phyloP scores from a whole-genome alignment of 2,888 invertebrate genomes.

The Nomada lathburiana region DNA sequence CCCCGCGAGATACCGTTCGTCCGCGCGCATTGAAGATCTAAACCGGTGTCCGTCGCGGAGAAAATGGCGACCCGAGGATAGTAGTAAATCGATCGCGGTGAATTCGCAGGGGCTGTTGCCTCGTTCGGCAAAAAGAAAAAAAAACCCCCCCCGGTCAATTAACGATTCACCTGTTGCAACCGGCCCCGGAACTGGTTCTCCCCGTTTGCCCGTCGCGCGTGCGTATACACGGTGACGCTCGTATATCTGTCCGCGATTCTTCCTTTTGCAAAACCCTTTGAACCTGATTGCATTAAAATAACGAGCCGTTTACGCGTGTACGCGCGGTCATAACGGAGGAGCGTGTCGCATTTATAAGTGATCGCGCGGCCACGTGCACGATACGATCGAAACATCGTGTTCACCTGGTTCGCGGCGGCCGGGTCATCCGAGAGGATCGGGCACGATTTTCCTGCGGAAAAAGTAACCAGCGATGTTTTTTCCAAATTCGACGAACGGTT shows the following conservation, averaged over 20 bases:
- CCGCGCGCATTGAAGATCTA: not conserved
- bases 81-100: constrained; percentile 13
- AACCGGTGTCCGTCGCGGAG: not conserved
- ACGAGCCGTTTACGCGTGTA: constrained; percentile 44
- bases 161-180: constrained; percentile 48
- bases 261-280: constrained; percentile 50
- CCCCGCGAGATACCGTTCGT: not conserved
- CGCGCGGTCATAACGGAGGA: constrained; percentile 45
- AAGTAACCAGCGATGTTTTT: no score
- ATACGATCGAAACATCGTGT: constrained; percentile 27
- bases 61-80: constrained; percentile 10
- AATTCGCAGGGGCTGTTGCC: constrained; percentile 19
- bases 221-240: constrained; percentile 2
- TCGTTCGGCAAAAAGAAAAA: not conserved
- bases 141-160: constrained; percentile 27
- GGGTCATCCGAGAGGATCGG: constrained; percentile 1
- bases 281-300: constrained; percentile 49
- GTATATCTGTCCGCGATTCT: constrained; percentile 18
- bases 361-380: constrained; percentile 29
- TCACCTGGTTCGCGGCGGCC: constrained; percentile 25
- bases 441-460: not conserved
- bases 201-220: not conserved
- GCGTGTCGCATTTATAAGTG: constrained; percentile 46
- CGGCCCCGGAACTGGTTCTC: constrained; percentile 43
- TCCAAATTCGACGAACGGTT: no score